Evolutionary conservation across 2,888 invertebrate genomes (phyloP).

Genomic region (Himalopsyche tibetana): DNA sequence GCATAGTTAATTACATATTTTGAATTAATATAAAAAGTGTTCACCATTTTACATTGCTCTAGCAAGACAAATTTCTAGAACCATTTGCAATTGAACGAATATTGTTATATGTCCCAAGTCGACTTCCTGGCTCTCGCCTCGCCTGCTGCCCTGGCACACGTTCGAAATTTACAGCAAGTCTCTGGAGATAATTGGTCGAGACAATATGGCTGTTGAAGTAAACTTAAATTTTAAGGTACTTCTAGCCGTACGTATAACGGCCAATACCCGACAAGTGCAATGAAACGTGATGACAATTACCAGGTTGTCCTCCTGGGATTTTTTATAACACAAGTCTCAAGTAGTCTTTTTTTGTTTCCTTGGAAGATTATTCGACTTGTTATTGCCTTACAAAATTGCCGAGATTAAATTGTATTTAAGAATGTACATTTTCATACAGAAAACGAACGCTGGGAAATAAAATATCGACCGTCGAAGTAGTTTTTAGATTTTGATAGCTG

Average conservation of each 20-base stretch:
- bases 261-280: slow-evolving; percentile 40
- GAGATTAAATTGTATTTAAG: no score
- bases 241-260: neutral
- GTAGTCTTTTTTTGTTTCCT: neutral
- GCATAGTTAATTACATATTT: no score
- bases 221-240: slow-evolving; percentile 49
- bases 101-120: neutral
- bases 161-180: slow-evolving; percentile 51
- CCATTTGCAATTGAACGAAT: neutral
- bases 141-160: slow-evolving; percentile 43
- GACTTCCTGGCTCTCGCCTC: neutral
- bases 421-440: no score
- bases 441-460: no score
- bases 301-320: slow-evolving; percentile 28
- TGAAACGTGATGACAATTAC: slow-evolving; percentile 46
- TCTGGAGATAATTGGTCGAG: slow-evolving; percentile 53
- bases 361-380: no score
- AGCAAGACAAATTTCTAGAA: neutral
- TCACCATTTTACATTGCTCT: no score
- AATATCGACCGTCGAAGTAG: no score
- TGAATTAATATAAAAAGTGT: no score
- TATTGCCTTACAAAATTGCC: no score
- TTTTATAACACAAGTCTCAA: neutral
- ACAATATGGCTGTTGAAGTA: slow-evolving; percentile 52
- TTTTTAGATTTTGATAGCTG: no score